Evolutionary conservation across 92 coral and sea anemone genomes (phyloP), one percentile per base, ranked within the genome.

Genomic region (Heteractis magnifica): DNA sequence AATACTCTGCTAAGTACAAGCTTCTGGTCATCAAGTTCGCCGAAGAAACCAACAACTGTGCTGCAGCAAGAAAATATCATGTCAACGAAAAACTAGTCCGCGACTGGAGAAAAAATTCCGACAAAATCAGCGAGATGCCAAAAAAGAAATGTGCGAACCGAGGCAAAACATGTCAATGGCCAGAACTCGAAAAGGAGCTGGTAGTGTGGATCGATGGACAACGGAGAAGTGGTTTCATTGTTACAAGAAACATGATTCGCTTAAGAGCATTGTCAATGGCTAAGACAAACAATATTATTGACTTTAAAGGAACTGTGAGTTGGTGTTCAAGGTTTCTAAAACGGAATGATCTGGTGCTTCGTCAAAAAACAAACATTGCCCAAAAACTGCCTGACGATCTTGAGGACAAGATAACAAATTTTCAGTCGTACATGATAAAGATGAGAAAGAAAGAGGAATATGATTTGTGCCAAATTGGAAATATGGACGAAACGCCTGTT

Each of bases 121-220:
- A 9, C 4, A 56, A 56, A 11, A 70, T 70, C 4, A 11, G 21
- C 3, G 49, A 70, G 75, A 70, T 70, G 75, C 75, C 49, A 6
- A 20, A 10, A 81, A 83, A 82, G 74, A 56, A 56, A 74, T 86
- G 90, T 76, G 89, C 83, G 18, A 83, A 86, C 77, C 76, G 87
- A 73, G 90, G 92, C 51, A 77, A 60, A 72, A 68, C 77, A 68
- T 89, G 92, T 77, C 92, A 86, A 75, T 86, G 92, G 92, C 90
- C 92, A 6, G 84, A 89, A 59, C 77, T 89, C 3, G 90, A 89
- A 78, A 71, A 85, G 65, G 72, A 86, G 65, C 88, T 85, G 14
- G 74, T 70, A 10, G 15, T 3, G 15, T 56, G 62, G 62, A 56
- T 56, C 4, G 62, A 56, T 4, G 62, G 15, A 10, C 62, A 56